These are phyloP conservation scores for Dicerorhinus sumatrensis DNA, from an alignment of 2,113 vertebrate species.

Conservation along the genomic window DNA sequence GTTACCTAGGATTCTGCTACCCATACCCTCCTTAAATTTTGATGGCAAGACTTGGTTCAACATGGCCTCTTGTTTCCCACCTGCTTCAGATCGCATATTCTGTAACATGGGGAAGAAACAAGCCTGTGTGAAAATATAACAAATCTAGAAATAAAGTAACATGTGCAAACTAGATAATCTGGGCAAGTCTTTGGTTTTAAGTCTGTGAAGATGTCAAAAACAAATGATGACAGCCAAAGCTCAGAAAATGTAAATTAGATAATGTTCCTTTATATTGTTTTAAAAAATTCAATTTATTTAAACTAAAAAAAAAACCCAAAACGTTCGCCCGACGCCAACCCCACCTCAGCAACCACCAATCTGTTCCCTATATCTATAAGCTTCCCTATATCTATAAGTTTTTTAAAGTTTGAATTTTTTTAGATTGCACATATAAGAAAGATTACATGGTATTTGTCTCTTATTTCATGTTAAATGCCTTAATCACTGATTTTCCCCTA, in stretches of 20 bases:
- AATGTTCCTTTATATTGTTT: not conserved
- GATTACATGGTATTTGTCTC: not conserved
- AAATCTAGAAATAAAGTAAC: slow-evolving; percentile 12
- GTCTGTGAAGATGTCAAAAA: slow-evolving; percentile 16
- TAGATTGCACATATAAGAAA: not conserved
- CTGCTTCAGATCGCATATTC: not conserved
- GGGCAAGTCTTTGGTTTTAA: not conserved
- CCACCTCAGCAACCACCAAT: not conserved
- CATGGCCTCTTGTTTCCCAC: not conserved
- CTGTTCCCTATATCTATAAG: not conserved
- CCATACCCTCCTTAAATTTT: slow-evolving; percentile 31
- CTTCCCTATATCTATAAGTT: not conserved
- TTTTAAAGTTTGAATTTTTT: not conserved
- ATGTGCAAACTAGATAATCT: not conserved
- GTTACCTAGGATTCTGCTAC: not conserved
- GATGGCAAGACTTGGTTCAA: not conserved
- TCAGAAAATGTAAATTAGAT: not conserved
- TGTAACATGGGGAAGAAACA: not conserved
- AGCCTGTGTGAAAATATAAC: not conserved
- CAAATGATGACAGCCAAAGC: not conserved
- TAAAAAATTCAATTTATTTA: not conserved
- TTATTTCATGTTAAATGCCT: not conserved
- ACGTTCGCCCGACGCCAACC: not conserved
- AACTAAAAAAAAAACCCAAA: not conserved
- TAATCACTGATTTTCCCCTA: not conserved